Evolutionary conservation across 2,888 invertebrate species (phyloP).

Genomic region (Keiferia lycopersicella): DNA sequence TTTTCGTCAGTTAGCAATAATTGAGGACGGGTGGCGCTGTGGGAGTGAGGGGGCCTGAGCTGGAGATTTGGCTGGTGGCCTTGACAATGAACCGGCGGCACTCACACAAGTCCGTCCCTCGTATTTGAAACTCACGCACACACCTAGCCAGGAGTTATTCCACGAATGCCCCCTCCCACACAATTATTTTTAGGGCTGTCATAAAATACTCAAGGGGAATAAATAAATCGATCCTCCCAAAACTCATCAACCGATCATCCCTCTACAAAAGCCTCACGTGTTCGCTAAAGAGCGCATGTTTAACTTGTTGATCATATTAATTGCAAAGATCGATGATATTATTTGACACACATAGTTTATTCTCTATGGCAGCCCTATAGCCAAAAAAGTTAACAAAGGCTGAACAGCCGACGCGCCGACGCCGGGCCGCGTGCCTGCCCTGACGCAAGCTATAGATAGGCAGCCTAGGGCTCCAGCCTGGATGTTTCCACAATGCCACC

Average conservation of each 20-base stretch:
- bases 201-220: slow-evolving; percentile 12
- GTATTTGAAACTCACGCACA: slow-evolving; percentile 63
- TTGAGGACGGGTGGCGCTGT: slow-evolving; percentile 58
- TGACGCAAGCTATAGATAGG: slow-evolving; percentile 73
- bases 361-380: slow-evolving; percentile 55
- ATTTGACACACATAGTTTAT: neutral
- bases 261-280: neutral
- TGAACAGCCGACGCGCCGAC: slow-evolving; percentile 41
- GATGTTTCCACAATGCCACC: slow-evolving; percentile 53
- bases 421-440: slow-evolving; percentile 71
- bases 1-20: slow-evolving; percentile 66
- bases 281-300: neutral
- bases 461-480: slow-evolving; percentile 65
- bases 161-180: slow-evolving; percentile 75
- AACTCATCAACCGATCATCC: neutral
- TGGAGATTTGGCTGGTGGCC: slow-evolving; percentile 80
- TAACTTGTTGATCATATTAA: neutral
- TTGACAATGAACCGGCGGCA: slow-evolving; percentile 79
- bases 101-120: slow-evolving; percentile 58
- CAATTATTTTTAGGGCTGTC: slow-evolving; percentile 63
- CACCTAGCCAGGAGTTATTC: slow-evolving; percentile 57
- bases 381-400: slow-evolving; percentile 62
- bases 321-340: neutral
- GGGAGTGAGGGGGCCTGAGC: slow-evolving; percentile 56
- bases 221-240: neutral